Base-by-base conservation (phyloP, 2,113 vertebrate genomes). In the Abramis brama region DNA sequence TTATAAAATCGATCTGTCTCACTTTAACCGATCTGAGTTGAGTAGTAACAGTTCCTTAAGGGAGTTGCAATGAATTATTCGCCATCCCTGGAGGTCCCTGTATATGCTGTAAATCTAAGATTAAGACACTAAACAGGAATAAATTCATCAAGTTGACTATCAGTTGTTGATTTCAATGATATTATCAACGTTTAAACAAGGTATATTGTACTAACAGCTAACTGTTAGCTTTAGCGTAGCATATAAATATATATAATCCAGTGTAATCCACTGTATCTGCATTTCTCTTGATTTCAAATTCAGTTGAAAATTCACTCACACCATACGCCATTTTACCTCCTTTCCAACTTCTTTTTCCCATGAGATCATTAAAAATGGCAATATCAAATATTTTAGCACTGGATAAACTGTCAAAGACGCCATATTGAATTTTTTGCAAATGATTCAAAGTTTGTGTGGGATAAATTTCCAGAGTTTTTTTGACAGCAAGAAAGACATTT, bases 311-410 rank as follows among this genome's bases (percentile, higher is more conserved):
- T 89, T 92, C 88, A 91, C 87, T 90, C 90, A 85, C 85, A 87
- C 79, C 94, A 94, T 91, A 70, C 83, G 66, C 78, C 94, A 95
- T 94, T 78, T 86, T 90, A 88, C 88, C 91, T 91, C 92, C 94
- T 92, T 94, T 85, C 89, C 33, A 89, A 88, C 88, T 91, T 93
- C 30, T 86, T 81, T 94, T 93, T 90, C 89, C 89, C 91, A 92
- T 93, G 80, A 73, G 81, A 68, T 88, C 91, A 88, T 79, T 88
- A 55, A 90, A 91, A 88, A 66, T 75, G n/a, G 17, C 39, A 45
- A 64, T 64, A 7, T 23, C 23, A 30, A 59, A 81, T 47, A n/a
- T n/a, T 59, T 39, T 79, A 19, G n/a, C 39, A 3, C 47, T 27
- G 7, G 23, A 30, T 77, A 11, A 64, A 25, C 39, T 21, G 3